Evolutionary conservation across 2,797 vertebrate species (phyloP), one percentile per base, ranked within the genome.

Genomic region (Enteromius unitaeniatus): DNA sequence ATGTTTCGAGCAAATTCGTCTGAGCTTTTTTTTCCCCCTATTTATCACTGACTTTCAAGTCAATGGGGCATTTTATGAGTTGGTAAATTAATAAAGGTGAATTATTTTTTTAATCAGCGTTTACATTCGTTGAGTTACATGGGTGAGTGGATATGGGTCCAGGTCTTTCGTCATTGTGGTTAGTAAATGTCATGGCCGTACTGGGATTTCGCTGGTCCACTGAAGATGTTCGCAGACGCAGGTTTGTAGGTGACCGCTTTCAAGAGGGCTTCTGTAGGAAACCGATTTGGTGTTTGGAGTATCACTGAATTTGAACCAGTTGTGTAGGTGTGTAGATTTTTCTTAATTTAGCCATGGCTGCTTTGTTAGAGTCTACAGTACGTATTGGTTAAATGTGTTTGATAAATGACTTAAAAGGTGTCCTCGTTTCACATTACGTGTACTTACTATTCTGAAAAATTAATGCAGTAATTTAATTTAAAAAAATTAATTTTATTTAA

Each of bases 21-120:
- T n/a, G 42, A 34, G 69, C 70, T 72, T 81, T 73, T 67, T 60
- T 19, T 10, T 2, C 8, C 28, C 42, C 72, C 49, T 67, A 65
- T 83, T 67, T 73, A 79, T 83, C 70, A 69, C 77, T 31, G 78
- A 81, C 82, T 78, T 69, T 72, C 21, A 73, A 84, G 68, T 77
- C 82, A 84, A 78, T 78, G 85, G 81, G 73, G 82, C 82, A 49
- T 84, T 84, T 86, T 84, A 84, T 65, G 79, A 81, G 85, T 81
- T 84, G 79, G 82, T 84, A 86, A 86, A 86, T n/a, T 81, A 81
- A 84, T 84, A 86, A 81, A 86, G 53, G 82, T 81, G 85, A 86
- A 86, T 86, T 73, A 84, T 86, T 69, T 78, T 53, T 84, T 86
- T 83, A 86, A 86, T 86, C 82, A 49, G 64, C 34, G 40, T 77